Evolutionary conservation across 2,888 invertebrate species (phyloP), one percentile per base, ranked within the genome.

Genomic region (Trisateles emortualis): DNA sequence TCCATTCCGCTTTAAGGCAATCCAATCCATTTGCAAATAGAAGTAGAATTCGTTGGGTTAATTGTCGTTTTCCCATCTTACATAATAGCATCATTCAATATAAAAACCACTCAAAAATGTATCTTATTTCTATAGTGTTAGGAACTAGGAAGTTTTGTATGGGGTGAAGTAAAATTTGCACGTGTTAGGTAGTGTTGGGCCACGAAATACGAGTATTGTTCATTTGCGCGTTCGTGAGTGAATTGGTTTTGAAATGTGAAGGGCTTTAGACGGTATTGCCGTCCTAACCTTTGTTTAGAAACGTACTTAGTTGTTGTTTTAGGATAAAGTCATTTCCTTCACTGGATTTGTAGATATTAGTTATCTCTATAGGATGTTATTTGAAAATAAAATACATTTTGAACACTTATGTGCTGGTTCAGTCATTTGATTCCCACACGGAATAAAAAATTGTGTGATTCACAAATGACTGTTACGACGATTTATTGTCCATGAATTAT

Each of bases 21-120:
- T 84, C 89, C 88, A 89, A 90, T 90, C 90, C 90, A 90, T 90
- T 90, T 90, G 87, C 84, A 83, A 84, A 86, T 84, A 83, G 80
- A 82, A 82, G 76, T 83, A 78, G 79, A 79, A 84, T 84, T 83
- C 81, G 81, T 78, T 72, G 80, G 79, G 85, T 90, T 90, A 89
- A 90, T 90, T 90, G 88, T 87, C 76, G 61, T 60, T 74, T 61
- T 61, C 74, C 86, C 59, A 78, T 35, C 14, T 62, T 66, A 59
- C 22, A 19, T 49, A 49, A 53, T 3, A 3, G 42, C 55, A 19
- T 36, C 10, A 51, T 1, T 9, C 2, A 0, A 32, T 43, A 46
- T 6, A 1, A 8, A 14, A 52, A 59, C 10, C 19, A 43, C 19
- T 9, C 13, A 0, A 83, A 59, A 65, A 39, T 69, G 2, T 50